These are phyloP conservation scores for Sphyrna mokarran DNA, from an alignment of 2,113 vertebrate species.

Conservation along the genomic window DNA sequence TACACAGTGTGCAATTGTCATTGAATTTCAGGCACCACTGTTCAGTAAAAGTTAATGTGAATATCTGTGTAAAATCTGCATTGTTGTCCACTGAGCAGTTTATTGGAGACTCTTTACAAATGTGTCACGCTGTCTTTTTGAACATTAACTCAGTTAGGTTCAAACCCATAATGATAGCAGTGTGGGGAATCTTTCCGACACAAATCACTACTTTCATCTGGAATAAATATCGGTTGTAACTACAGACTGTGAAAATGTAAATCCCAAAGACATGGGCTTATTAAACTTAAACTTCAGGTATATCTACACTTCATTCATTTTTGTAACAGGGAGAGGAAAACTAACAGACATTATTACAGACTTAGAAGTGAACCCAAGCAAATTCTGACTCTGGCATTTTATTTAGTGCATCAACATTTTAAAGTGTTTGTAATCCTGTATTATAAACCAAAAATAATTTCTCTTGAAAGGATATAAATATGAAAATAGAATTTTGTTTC, in stretches of 20 bases:
- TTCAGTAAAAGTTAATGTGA: constrained; percentile 1
- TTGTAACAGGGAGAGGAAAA: not conserved
- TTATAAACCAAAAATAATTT: not conserved
- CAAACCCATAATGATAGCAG: not conserved
- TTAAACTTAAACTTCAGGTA: not conserved
- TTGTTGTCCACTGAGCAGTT: not conserved
- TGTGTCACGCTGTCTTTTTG: not conserved
- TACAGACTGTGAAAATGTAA: not conserved
- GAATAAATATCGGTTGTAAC: not conserved
- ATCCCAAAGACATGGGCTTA: not conserved
- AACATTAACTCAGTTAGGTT: not conserved
- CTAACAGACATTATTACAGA: not conserved
- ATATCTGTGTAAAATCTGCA: constrained; percentile 17
- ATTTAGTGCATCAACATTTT: not conserved
- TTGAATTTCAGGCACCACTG: constrained; percentile 12
- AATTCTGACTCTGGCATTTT: not conserved
- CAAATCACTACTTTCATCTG: not conserved
- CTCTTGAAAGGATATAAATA: not conserved
- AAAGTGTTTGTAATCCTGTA: not conserved
- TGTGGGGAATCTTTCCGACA: not conserved
- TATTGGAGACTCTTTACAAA: constrained; percentile 8
- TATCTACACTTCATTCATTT: not conserved
- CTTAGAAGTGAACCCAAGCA: not conserved
- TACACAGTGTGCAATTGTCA: not conserved
- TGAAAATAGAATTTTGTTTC: not conserved